These are phyloP conservation scores for Hestina assimilis DNA, from an alignment of 1,140 invertebrate genomes.

Conservation along the genomic window DNA sequence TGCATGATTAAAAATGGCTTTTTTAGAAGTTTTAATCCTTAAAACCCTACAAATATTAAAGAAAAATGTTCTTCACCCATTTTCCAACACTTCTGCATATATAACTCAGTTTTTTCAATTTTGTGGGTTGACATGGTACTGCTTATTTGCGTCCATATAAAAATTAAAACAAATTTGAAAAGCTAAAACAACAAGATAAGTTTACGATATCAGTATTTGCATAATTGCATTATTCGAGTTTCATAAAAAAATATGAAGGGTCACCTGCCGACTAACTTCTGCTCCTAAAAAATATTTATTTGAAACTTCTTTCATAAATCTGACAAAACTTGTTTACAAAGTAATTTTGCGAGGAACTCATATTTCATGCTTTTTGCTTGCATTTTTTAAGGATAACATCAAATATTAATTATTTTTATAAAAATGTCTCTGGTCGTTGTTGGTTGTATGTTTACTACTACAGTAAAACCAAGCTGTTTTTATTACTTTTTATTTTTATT, in stretches of 20 bases:
- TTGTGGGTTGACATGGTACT: too few relatives aligned
- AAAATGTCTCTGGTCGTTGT: too few relatives aligned
- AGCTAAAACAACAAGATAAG: constrained; percentile 13
- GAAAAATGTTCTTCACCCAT: too few relatives aligned
- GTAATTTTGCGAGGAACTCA: constrained; percentile 48
- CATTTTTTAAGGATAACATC: background rate
- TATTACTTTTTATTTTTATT: too few relatives aligned
- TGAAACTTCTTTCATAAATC: constrained; percentile 69
- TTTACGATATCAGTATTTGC: constrained; percentile 38
- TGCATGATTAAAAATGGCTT: too few relatives aligned
- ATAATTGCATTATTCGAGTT: constrained; percentile 60
- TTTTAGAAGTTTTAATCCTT: too few relatives aligned
- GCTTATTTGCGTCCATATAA: too few relatives aligned
- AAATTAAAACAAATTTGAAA: constrained; percentile 14
- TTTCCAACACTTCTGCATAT: too few relatives aligned
- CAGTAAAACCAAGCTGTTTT: too few relatives aligned
- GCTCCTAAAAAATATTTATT: constrained; percentile 67
- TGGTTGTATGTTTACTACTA: too few relatives aligned
- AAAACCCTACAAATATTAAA: too few relatives aligned
- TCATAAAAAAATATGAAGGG: constrained; percentile 57
- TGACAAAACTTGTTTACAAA: constrained; percentile 65
- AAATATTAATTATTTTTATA: background rate
- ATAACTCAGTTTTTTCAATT: too few relatives aligned
- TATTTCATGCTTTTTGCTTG: constrained; percentile 28
- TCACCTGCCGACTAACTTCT: constrained; percentile 65